These are phyloP conservation scores for Eupithecia subumbrata DNA, from an alignment of 2,888 invertebrate genomes.

Conservation along the genomic window DNA sequence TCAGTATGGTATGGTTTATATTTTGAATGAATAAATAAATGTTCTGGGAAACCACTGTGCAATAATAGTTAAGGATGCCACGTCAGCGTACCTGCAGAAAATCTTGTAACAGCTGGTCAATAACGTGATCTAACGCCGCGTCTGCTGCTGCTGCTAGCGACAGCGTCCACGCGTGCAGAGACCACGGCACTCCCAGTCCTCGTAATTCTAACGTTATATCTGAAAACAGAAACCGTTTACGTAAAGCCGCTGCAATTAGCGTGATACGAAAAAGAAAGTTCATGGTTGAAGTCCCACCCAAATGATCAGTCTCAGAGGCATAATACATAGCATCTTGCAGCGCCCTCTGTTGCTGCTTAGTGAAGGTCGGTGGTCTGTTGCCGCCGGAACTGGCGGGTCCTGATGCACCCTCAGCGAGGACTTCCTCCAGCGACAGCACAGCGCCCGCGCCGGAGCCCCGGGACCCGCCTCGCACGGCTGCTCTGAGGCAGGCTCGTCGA, in stretches of 20 bases:
- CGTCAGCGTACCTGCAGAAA: conserved; percentile 86
- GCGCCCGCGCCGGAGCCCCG: conserved; percentile 85
- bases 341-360: conserved; percentile 92
- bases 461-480: conserved; percentile 85
- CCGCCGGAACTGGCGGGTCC: conserved; percentile 63
- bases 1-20: not conserved
- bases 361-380: conserved; percentile 79
- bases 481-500: conserved; percentile 90
- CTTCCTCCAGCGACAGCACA: conserved; percentile 94
- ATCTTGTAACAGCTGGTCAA: conserved; percentile 94
- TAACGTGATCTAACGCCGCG: conserved; percentile 91
- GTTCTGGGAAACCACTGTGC: not conserved
- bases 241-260: not conserved
- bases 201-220: conserved; percentile 95
- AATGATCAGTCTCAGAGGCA: conserved; percentile 95
- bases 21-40: too few species aligned
- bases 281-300: conserved; percentile 79
- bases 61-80: not conserved
- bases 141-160: conserved; percentile 94
- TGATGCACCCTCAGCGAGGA: conserved; percentile 91
- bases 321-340: conserved; percentile 97
- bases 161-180: conserved; percentile 96
- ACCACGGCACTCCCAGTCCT: conserved; percentile 95
- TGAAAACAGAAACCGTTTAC: conserved; percentile 53
- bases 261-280: not conserved